A percentile compares a stretch with the other conserved stretches of the same genome.
Conservation (phyloP, 2,113 vertebrate genomes). For the Gila orcuttii region DNA sequence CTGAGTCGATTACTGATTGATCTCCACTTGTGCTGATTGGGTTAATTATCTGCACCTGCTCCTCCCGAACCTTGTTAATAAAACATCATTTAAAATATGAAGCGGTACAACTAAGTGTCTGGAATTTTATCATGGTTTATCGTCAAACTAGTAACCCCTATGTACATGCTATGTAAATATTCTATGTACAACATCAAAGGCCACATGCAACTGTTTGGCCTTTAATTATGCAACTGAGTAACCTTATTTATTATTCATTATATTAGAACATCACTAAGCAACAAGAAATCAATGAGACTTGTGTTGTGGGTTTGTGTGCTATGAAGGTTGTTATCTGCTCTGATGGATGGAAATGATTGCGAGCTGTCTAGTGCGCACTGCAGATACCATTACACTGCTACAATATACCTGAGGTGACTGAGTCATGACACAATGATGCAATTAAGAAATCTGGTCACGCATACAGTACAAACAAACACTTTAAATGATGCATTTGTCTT, state of each 20-base stretch:
- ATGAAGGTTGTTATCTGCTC: not conserved
- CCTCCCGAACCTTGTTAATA: too few relatives aligned
- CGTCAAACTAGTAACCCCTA: too few relatives aligned
- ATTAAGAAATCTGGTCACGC: conserved; percentile 15
- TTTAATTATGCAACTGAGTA: conserved; percentile 13
- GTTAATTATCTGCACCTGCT: too few relatives aligned
- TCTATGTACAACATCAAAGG: not conserved
- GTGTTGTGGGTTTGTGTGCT: not conserved
- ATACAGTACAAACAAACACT: not conserved
- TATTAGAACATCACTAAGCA: not conserved
- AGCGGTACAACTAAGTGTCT: too few relatives aligned
- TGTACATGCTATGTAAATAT: too few relatives aligned
- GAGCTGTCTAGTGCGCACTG: not conserved
- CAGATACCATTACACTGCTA: not conserved
- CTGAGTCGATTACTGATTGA: too few relatives aligned
- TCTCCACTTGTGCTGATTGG: too few relatives aligned
- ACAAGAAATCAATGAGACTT: conserved; percentile 5
- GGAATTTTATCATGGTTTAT: too few relatives aligned
- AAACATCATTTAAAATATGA: too few relatives aligned
- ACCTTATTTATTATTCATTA: not conserved
- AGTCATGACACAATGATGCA: not conserved
- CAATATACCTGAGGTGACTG: not conserved
- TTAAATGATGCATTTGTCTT: not conserved
- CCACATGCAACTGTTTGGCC: not conserved
- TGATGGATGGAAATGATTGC: conserved; percentile 8